Conservation (phyloP, 1,140 invertebrate species). For the Drosophila insularis region DNA sequence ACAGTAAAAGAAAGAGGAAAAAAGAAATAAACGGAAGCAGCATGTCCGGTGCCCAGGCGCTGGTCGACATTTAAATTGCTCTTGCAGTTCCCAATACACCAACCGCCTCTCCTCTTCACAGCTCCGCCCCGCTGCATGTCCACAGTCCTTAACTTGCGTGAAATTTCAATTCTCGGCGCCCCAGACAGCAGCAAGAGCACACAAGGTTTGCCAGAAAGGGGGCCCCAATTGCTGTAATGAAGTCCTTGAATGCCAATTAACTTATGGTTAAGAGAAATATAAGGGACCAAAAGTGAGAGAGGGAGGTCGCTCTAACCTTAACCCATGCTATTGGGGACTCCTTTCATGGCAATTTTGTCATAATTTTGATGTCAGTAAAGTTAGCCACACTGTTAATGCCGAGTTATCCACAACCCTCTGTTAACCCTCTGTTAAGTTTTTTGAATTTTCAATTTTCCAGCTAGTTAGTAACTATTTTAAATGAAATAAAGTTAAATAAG, state of each 20-base stretch:
- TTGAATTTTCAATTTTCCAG: too few species aligned
- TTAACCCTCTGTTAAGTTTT: too few species aligned
- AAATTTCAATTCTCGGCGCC: conserved; percentile 72
- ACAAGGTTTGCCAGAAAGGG: conserved; percentile 29
- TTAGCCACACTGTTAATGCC: too few species aligned
- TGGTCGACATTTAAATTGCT: conserved; percentile 78
- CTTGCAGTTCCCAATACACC: conserved; percentile 34
- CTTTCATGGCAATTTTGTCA: conserved; percentile 64
- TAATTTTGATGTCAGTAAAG: too few species aligned
- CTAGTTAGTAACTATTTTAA: too few species aligned
- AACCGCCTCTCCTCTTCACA: not conserved
- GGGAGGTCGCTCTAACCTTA: conserved; percentile 58
- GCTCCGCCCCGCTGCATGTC: not conserved
- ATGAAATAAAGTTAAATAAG: too few species aligned
- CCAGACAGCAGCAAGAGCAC: conserved; percentile 20
- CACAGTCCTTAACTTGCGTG: conserved; percentile 71
- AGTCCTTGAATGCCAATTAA: conserved; percentile 78
- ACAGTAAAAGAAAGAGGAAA: conserved; percentile 44
- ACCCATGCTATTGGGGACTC: conserved; percentile 47
- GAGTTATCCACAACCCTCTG: too few species aligned
- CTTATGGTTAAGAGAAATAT: conserved; percentile 16
- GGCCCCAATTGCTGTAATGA: conserved; percentile 77
- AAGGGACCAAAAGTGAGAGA: not conserved
- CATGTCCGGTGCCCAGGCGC: conserved; percentile 51
- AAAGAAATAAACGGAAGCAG: conserved; percentile 63